These are phyloP conservation scores for Pagrus major DNA, from an alignment of 2,113 vertebrate genomes.

Conservation along the genomic window DNA sequence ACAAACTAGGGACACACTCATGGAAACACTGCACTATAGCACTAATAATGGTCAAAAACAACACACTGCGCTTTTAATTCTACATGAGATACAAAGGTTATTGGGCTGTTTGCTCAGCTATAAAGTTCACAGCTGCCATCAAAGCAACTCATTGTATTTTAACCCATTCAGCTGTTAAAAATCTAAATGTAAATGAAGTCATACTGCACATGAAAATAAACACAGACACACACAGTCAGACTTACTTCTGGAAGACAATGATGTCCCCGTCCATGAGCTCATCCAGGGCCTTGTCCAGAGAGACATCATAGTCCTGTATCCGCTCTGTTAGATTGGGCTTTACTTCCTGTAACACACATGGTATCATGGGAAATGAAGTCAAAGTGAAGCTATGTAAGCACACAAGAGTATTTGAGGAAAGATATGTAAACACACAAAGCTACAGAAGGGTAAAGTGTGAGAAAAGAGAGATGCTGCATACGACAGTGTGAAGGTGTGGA, in stretches of 20 bases:
- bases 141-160: background rate
- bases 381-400: background rate
- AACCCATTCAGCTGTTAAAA: background rate
- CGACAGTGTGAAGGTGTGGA: conserved; percentile 12
- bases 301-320: conserved; percentile 99
- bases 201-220: background rate
- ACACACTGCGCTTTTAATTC: background rate
- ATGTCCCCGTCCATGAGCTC: conserved; percentile 99
- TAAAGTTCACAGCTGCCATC: background rate
- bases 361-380: conserved; percentile 9
- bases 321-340: conserved; percentile 99
- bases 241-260: conserved; percentile 99
- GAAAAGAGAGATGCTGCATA: background rate
- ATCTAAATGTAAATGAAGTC: background rate
- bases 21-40: background rate
- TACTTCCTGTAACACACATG: conserved; percentile 91
- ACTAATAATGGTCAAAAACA: background rate
- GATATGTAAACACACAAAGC: background rate
- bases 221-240: background rate
- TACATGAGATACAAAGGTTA: background rate
- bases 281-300: conserved; percentile 99
- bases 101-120: background rate
- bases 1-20: background rate
- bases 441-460: background rate
- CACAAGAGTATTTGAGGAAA: background rate